Conservation (phyloP, 2,113 vertebrate species). For the Drymodes brunneopygia region DNA sequence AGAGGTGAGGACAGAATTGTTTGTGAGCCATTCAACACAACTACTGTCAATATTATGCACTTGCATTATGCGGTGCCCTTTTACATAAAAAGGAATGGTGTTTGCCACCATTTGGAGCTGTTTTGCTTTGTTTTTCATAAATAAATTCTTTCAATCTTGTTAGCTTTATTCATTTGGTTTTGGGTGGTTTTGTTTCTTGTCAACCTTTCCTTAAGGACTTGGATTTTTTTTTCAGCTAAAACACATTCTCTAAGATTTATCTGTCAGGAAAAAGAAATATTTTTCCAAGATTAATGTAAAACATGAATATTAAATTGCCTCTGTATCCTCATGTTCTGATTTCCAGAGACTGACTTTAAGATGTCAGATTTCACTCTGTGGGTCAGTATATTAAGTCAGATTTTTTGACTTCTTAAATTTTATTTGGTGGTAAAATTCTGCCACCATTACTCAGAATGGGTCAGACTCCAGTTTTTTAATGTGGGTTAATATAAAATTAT, state of each 20-base stretch:
- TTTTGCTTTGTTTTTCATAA: neutral
- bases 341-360: neutral
- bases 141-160: slow-evolving; percentile 34
- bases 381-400: neutral
- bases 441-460: neutral
- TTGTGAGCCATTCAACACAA: slow-evolving; percentile 9
- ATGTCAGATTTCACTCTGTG: neutral
- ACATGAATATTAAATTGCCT: neutral
- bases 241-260: neutral
- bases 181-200: neutral
- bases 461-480: neutral
- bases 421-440: neutral
- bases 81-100: slow-evolving; percentile 23
- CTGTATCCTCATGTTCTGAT: neutral
- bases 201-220: slow-evolving; percentile 4
- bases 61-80: slow-evolving; percentile 13
- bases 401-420: neutral
- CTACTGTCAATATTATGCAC: neutral
- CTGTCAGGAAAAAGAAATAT: neutral
- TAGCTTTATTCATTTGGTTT: neutral
- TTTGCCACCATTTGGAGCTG: slow-evolving; percentile 7
- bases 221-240: neutral
- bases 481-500: neutral
- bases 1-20: neutral
- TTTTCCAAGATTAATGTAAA: neutral